Base-by-base conservation (phyloP, 2,113 vertebrate species). In the Pteruthius melanotis region DNA sequence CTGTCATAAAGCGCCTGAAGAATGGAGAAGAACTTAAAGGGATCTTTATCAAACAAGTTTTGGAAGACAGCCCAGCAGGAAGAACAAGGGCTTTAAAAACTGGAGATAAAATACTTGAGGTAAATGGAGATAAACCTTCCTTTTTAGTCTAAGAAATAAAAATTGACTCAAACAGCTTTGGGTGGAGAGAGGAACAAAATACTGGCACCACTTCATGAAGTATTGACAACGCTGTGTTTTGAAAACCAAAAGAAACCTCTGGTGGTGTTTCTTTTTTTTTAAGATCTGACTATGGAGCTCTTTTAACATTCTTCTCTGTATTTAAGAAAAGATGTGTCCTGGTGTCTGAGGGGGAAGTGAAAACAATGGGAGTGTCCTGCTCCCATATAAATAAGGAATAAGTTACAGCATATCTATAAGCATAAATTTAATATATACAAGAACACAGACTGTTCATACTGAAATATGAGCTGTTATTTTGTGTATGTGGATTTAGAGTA, bases 51-150 rank as follows among this genome's bases (percentile, higher is more conserved):
- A 99, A 99, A 90, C 99, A 99, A 95, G 99, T 99, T 56, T 92
- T 99, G 88, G 96, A 98, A 54, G 98, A 98, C 82, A 99, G 99
- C 87, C 99, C 99, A 27, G 99, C 99, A 19, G 99, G 98, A 94
- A 98, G 96, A 79, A 98, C 98, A 9, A 95, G 93, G 2, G 97
- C 98, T 54, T 98, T 99, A 77, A 99, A 99, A 98, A 99, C 99
- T 31, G 99, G 99, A 85, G 99, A 99, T 98, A 99, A 99, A 98
- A 99, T 99, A 96, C 98, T 99, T 78, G 98, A 99, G 98, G 99
- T 99, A 97, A 98, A 95, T 95, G 87, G 59, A 78, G 82, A 89
- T 71, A 95, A 91, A 87, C 49, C 13, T 78, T 65, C 78, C 57
- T 92, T 78, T 89, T 91, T 69, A 57, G 68, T 78, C 52, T 56